Evolutionary conservation across 2,797 vertebrate genomes (phyloP).

Genomic region (Chaenodraco wilsoni): DNA sequence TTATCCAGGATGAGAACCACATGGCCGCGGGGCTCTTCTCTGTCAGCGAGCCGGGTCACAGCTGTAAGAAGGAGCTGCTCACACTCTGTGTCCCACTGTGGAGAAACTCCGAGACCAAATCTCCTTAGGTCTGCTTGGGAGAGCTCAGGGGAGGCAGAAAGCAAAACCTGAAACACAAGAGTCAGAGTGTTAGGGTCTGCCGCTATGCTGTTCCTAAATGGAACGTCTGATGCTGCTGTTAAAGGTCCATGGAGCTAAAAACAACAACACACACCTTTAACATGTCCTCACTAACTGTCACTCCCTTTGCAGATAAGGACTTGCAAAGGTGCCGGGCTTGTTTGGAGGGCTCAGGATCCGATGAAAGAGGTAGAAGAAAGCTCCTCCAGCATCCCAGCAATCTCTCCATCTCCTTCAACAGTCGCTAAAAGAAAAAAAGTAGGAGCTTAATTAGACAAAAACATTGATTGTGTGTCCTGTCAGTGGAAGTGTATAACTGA

Average conservation of each 20-base stretch:
- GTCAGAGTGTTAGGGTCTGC: not conserved
- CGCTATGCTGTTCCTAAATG: not conserved
- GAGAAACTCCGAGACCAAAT: conserved; percentile 82
- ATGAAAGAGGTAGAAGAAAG: conserved; percentile 80
- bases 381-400: conserved; percentile 89
- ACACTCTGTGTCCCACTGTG: conserved; percentile 69
- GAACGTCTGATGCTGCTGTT: not conserved
- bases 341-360: conserved; percentile 70
- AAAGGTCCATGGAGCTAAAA: not conserved
- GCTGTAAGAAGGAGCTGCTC: conserved; percentile 79
- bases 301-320: conserved; percentile 75
- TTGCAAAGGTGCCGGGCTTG: conserved; percentile 75
- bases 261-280: conserved; percentile 80
- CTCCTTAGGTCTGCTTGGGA: conserved; percentile 76
- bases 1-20: conserved; percentile 91
- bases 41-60: conserved; percentile 58
- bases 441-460: not conserved
- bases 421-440: conserved; percentile 72
- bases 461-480: not conserved
- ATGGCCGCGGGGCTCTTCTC: conserved; percentile 73
- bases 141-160: conserved; percentile 84
- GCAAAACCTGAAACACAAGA: conserved; percentile 79
- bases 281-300: conserved; percentile 75
- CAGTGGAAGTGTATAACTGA: not conserved
- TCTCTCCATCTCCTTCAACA: conserved; percentile 85